phyloP scores from a whole-genome alignment of 1,140 invertebrate genomes.

The Platyura marginata region DNA sequence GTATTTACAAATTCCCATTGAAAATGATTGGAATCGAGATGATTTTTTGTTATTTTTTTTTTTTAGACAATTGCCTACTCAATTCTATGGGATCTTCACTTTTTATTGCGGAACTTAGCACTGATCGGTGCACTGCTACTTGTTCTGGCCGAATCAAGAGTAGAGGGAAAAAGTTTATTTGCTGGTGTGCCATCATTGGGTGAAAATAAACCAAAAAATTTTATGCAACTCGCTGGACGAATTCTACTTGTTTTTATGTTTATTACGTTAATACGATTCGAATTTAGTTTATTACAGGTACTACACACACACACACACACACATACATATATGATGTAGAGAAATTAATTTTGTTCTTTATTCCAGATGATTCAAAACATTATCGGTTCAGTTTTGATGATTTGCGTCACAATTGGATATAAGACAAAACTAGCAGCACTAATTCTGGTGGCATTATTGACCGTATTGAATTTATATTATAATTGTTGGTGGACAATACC shows the following conservation, averaged over 20 bases:
- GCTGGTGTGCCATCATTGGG: conserved; percentile 93
- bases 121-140: conserved; percentile 88
- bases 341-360: conserved; percentile 5
- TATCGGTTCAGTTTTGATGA: conserved; percentile 85
- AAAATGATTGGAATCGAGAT: not conserved
- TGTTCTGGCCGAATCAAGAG: conserved; percentile 83
- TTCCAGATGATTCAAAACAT: conserved; percentile 73
- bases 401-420: conserved; percentile 91
- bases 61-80: conserved; percentile 91
- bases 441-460: conserved; percentile 78
- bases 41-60: conserved; percentile 9
- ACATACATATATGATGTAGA: not conserved
- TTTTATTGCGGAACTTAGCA: conserved; percentile 87
- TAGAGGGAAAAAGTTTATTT: conserved; percentile 83
- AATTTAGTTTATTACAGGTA: conserved; percentile 77
- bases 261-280: conserved; percentile 85
- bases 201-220: conserved; percentile 96
- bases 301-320: conserved; percentile 9
- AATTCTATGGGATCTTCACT: conserved; percentile 96
- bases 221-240: conserved; percentile 88
- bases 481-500: conserved; percentile 98
- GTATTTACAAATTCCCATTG: conserved; percentile 2
- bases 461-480: conserved; percentile 86
- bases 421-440: conserved; percentile 97
- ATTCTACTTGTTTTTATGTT: conserved; percentile 98